Conservation (phyloP, 2,797 vertebrate genomes). For the Anniella stebbinsi region DNA sequence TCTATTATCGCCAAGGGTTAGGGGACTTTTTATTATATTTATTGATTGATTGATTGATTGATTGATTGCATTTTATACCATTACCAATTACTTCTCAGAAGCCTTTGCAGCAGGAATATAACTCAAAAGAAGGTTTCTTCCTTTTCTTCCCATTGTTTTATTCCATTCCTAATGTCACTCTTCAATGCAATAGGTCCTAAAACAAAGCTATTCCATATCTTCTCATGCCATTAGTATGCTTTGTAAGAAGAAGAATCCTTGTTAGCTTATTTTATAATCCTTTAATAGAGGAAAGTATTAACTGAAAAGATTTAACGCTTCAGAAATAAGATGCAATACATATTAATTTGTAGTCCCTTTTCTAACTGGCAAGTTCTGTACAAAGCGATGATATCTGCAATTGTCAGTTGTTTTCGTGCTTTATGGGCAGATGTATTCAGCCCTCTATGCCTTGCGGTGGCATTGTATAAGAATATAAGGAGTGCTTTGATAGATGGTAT, state of each 20-base stretch:
- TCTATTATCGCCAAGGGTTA: background rate
- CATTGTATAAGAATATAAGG: no score
- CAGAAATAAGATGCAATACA: background rate
- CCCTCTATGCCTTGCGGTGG: background rate
- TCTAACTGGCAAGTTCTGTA: background rate
- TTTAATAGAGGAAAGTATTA: background rate
- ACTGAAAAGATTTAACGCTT: background rate
- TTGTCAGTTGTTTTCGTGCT: no score
- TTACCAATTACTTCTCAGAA: background rate
- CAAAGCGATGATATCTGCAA: background rate
- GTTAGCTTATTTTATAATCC: background rate
- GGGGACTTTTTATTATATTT: no score
- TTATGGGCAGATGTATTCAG: background rate
- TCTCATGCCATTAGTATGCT: background rate
- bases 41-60: no score
- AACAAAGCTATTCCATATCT: conserved; percentile 25
- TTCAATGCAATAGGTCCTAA: background rate
- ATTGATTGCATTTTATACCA: no score
- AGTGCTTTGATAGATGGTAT: no score
- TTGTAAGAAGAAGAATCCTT: background rate
- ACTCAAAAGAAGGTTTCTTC: background rate
- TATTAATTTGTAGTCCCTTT: background rate
- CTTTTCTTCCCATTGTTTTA: background rate
- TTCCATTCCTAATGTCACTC: background rate
- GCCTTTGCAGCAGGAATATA: background rate